phyloP scores from a whole-genome alignment of 2,113 vertebrate species.

The Vireo altiloquus region DNA sequence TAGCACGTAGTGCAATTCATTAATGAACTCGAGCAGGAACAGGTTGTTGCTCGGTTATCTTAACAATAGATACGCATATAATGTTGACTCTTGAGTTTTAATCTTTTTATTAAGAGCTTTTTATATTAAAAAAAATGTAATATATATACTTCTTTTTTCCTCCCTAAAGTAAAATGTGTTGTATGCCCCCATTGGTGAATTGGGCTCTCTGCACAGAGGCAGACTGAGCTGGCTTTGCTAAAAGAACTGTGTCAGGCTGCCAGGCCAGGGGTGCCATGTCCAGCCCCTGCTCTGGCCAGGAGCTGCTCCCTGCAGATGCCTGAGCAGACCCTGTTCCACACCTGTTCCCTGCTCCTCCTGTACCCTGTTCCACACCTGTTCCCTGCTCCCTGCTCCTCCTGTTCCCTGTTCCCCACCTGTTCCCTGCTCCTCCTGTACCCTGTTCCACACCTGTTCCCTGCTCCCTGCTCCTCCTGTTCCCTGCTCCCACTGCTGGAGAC shows the following conservation, averaged over 20 bases:
- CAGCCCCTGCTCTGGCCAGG: not conserved
- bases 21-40: conserved; percentile 19
- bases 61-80: conserved; percentile 26
- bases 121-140: conserved; percentile 43
- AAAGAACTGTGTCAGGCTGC: rapidly evolving
- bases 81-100: conserved; percentile 22
- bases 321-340: not conserved
- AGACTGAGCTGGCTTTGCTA: not conserved
- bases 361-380: too few species aligned
- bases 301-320: not conserved
- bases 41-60: conserved; percentile 4
- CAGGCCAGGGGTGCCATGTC: not conserved
- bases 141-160: not conserved
- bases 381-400: too few species aligned
- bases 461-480: too few species aligned
- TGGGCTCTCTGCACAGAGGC: not conserved
- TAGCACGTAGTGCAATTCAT: conserved; percentile 50
- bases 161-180: not conserved
- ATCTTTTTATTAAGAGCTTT: conserved; percentile 61
- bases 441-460: too few species aligned
- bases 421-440: too few species aligned
- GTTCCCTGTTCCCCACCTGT: too few species aligned
- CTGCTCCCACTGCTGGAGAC: not conserved
- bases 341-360: too few species aligned
- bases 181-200: rapidly evolving